These are phyloP conservation scores for Neopipo cinnamomea DNA, from an alignment of 2,113 vertebrate genomes.

Conservation along the genomic window DNA sequence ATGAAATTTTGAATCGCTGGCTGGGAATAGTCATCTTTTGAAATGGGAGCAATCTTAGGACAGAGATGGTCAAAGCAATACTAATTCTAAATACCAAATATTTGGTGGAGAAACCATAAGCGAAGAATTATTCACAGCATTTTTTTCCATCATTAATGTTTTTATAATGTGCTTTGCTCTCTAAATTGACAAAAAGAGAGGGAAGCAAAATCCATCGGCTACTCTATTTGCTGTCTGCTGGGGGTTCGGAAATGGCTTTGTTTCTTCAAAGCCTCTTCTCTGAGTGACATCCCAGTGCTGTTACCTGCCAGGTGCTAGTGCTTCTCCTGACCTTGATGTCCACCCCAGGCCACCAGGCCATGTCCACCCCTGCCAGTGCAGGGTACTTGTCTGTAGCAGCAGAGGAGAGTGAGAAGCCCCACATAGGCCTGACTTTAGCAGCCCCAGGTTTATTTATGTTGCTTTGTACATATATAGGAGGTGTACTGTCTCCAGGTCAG, in stretches of 20 bases:
- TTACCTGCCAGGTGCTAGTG: neutral
- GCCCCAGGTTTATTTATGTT: neutral
- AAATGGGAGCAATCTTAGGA: neutral
- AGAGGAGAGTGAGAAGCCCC: neutral
- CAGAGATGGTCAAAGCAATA: neutral
- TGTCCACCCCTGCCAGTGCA: neutral
- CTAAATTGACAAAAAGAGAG: neutral
- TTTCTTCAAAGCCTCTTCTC: neutral
- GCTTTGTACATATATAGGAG: neutral
- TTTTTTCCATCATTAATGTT: neutral
- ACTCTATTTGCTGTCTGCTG: neutral
- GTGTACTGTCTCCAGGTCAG: neutral
- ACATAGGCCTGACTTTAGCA: neutral
- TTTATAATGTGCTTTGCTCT: neutral
- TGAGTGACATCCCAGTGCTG: accelerated
- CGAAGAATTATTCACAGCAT: neutral
- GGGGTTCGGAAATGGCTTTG: neutral
- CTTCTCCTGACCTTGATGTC: neutral
- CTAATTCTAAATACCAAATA: constrained; percentile 9
- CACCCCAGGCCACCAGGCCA: neutral
- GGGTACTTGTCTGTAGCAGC: neutral
- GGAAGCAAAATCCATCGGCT: neutral
- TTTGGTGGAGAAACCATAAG: neutral
- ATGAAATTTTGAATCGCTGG: neutral
- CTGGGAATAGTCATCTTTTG: constrained; percentile 10